Evolutionary conservation across 2,888 invertebrate genomes (phyloP), one percentile per base, ranked within the genome.

Genomic region (Euphydryas editha): DNA sequence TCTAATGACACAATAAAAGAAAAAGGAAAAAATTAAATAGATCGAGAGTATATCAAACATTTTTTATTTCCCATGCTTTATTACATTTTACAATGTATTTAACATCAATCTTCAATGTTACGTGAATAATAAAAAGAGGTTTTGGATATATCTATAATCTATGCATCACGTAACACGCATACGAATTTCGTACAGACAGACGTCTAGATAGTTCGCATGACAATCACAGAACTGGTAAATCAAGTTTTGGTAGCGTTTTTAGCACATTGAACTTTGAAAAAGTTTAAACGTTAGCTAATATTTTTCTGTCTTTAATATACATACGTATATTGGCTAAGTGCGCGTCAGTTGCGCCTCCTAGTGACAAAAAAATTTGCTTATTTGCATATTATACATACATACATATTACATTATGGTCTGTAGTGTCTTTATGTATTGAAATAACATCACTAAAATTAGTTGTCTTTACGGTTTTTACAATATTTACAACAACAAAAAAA

Each of bases 241-340:
- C 86, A 77, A 80, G 87, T 87, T 87, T 81, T 73, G 78, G 78
- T 75, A 76, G 80, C 75, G 78, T 74, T 76, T 54, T 75, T 75
- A 74, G 78, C 81, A 77, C 82, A 83, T 80, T 81, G 80, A 80
- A 81, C 80, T 81, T 79, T 30, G 5, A 30, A 30, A 30, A 8
- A 30, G 30, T 30, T 30, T 67, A 70, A 63, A 67, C 59, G 63
- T 73, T 65, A 62, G 71, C 69, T 65, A 69, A 69, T 69, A 72
- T 69, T 68, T 70, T 56, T 64, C 58, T 37, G 58, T 62, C 54
- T 20, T 55, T 51, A 57, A 44, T 55, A 24, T n/a, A 15, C 47
- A 15, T 51, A 51, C 7, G 3, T n/a, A 51, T 30, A 30, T 30
- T 30, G 30, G 2, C 30, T 30, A 30, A 7, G 30, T 30, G 30